Evolutionary conservation across 2,797 vertebrate genomes (phyloP), one percentile per base, ranked within the genome.

Genomic region (Tinamus major): DNA sequence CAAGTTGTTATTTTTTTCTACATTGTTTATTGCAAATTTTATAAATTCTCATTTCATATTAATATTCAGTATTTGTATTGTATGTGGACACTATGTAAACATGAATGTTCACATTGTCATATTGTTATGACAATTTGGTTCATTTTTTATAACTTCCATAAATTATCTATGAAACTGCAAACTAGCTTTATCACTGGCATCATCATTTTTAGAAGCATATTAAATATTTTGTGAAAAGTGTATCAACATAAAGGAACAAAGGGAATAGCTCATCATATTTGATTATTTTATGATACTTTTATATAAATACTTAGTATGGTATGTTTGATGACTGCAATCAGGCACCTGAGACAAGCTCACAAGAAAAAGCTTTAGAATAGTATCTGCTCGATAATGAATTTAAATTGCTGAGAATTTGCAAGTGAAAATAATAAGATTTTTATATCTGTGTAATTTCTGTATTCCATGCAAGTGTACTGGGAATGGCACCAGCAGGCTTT

Each of bases 101-200:
- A 97, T 89, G 96, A 96, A 97, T 98, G 97, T 98, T 98, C 98
- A 97, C 96, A 97, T 98, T 97, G 98, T 98, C 98, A 98, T 87
- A 91, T 96, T 98, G 97, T 98, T 98, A 97, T 98, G 98, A 98
- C 98, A 98, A 97, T 98, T 97, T 97, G 82, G 96, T 97, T 98
- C 95, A 97, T 97, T 97, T 97, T 96, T 97, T 96, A 96, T 96
- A 97, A 93, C 95, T 97, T 97, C 97, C 98, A 97, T 98, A 98
- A 97, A 98, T 97, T 97, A 97, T 97, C 97, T 97, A 98, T 97
- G 97, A 97, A 98, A 96, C 96, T 97, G 97, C 96, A 98, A 97
- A 96, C 95, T 96, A 95, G 96, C 91, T 97, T 96, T 98, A 97
- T 97, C 97, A 97, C 96, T 97, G 96, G 95, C 97, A 97, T 97